Evolutionary conservation across 2,888 invertebrate species (phyloP).

Genomic region (Eretmocerus hayati): DNA sequence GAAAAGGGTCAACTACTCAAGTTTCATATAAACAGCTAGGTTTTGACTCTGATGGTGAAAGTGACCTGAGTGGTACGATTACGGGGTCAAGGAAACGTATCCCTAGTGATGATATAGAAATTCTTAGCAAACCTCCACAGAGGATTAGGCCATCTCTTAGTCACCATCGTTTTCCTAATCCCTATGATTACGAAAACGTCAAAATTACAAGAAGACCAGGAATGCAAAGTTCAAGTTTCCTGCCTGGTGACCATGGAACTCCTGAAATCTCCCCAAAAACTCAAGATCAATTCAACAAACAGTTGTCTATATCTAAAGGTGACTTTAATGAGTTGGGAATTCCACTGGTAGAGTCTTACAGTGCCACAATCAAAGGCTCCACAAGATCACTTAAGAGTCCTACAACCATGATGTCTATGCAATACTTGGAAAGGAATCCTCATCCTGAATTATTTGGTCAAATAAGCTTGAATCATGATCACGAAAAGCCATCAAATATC

Average conservation of each 20-base stretch:
- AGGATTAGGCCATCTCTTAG: slow-evolving; percentile 1
- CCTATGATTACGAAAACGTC: slow-evolving; percentile 35
- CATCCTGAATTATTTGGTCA: slow-evolving; percentile 7
- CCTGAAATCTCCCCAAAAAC: slow-evolving; percentile 27
- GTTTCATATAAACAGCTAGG: slow-evolving; percentile 39
- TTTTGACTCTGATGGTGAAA: slow-evolving; percentile 41
- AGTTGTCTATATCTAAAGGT: slow-evolving; percentile 25
- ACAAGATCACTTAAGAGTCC: slow-evolving; percentile 14
- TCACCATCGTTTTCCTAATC: slow-evolving; percentile 33
- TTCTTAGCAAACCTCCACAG: not conserved
- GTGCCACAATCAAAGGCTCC: slow-evolving; percentile 10
- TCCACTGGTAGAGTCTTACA: slow-evolving; percentile 30
- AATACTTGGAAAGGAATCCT: slow-evolving; percentile 12
- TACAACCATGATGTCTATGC: slow-evolving; percentile 13
- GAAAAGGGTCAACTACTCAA: slow-evolving; percentile 26
- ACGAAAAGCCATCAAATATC: not conserved
- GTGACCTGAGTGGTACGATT: slow-evolving; percentile 30
- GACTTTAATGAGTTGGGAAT: slow-evolving; percentile 44
- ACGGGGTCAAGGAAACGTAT: slow-evolving; percentile 32
- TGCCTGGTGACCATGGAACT: slow-evolving; percentile 30
- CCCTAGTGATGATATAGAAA: slow-evolving; percentile 28
- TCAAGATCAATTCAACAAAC: slow-evolving; percentile 10
- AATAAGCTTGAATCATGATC: not conserved
- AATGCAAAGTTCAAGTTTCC: slow-evolving; percentile 17
- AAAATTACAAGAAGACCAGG: slow-evolving; percentile 16